These are phyloP conservation scores for Microdon myrmicae DNA, from an alignment of 2,888 invertebrate genomes.

Conservation along the genomic window DNA sequence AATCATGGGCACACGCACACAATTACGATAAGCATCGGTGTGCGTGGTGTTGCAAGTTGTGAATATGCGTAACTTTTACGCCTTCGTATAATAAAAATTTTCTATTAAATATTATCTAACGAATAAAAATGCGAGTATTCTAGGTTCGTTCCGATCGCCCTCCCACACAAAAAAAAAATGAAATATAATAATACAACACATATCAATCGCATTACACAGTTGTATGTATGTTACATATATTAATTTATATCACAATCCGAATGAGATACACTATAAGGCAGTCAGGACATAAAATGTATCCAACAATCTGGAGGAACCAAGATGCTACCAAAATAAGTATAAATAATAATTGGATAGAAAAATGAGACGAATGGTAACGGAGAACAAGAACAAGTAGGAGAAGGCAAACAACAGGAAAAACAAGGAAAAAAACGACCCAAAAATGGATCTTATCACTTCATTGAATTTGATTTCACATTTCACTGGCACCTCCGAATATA, in stretches of 20 bases:
- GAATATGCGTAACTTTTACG: conserved; percentile 34
- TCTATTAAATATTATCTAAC: conserved; percentile 52
- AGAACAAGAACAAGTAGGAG: too few species aligned
- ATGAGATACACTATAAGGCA: conserved; percentile 35
- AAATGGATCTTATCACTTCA: conserved; percentile 49
- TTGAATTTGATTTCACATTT: conserved; percentile 49
- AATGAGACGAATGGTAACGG: too few species aligned
- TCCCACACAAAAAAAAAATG: too few species aligned
- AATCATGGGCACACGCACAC: conserved; percentile 10
- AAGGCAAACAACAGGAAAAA: conserved; percentile 13
- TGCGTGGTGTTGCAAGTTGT: conserved; percentile 3
- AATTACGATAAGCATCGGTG: conserved; percentile 13
- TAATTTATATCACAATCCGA: conserved; percentile 48
- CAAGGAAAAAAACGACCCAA: conserved; percentile 9
- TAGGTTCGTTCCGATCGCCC: conserved; percentile 8
- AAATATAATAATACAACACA: too few species aligned
- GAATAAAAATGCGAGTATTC: conserved; percentile 34
- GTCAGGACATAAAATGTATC: conserved; percentile 22
- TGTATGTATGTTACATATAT: conserved; percentile 31
- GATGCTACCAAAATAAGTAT: conserved; percentile 26
- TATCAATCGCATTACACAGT: conserved; percentile 4
- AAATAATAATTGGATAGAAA: conserved; percentile 51
- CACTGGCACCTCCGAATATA: conserved; percentile 40
- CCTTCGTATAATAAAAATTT: conserved; percentile 46
- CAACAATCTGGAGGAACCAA: conserved; percentile 16